A percentile compares a stretch with the other conserved stretches of the same genome.
Conservation (phyloP, 1,140 invertebrate genomes). For the Chymomyza costata region DNA sequence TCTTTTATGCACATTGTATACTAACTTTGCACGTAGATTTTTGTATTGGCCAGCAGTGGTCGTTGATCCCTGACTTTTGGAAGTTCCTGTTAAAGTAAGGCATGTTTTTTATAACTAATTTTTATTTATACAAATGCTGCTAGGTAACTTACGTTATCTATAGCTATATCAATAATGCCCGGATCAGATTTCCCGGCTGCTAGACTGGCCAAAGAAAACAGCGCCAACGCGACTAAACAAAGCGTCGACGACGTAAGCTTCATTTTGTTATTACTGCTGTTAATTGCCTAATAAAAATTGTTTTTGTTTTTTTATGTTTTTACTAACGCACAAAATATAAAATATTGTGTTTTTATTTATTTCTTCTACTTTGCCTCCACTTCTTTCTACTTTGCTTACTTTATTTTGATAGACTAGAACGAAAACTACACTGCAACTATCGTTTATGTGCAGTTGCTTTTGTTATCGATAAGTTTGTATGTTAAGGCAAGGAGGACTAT, state of each 20-base stretch:
- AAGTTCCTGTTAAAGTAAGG: slow-evolving; percentile 22
- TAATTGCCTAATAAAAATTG: no score
- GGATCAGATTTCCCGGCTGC: slow-evolving; percentile 50
- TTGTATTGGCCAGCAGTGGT: slow-evolving; percentile 50
- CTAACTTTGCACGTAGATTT: slow-evolving; percentile 64
- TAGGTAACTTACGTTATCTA: slow-evolving; percentile 41
- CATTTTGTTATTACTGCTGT: no score
- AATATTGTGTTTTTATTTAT: no score
- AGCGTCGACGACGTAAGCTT: slow-evolving; percentile 26
- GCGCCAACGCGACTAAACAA: slow-evolving; percentile 32
- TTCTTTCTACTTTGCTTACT: no score
- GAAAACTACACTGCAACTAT: no score
- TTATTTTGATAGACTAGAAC: no score
- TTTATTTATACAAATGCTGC: neutral
- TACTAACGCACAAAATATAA: no score
- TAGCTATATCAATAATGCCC: slow-evolving; percentile 47
- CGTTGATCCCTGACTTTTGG: slow-evolving; percentile 48
- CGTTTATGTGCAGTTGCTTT: no score
- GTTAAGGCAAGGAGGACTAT: no score
- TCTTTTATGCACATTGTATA: slow-evolving; percentile 3
- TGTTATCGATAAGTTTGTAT: no score
- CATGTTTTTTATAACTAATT: slow-evolving; percentile 14
- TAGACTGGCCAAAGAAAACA: slow-evolving; percentile 9
- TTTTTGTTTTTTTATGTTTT: no score
- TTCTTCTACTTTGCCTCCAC: no score